phyloP scores from a whole-genome alignment of 35 echinoderm and acorn worm genomes.

The Hemicentrotus pulcherrimus region DNA sequence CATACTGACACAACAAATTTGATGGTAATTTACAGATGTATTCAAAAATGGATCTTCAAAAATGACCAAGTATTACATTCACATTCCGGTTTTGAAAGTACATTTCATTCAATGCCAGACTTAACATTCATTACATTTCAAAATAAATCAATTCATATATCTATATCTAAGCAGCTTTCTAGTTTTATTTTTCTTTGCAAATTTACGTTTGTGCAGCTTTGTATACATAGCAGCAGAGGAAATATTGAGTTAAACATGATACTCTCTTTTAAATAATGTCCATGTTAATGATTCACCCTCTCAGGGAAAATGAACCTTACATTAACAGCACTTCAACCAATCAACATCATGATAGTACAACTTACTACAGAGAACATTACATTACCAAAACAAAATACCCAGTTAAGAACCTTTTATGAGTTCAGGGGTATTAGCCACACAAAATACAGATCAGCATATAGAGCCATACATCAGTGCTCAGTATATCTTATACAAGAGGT shows the following conservation, averaged over 20 bases:
- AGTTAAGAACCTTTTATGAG: not conserved
- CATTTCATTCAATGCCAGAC: not conserved
- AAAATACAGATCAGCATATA: not conserved
- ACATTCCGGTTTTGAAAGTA: not conserved
- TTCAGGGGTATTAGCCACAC: not conserved
- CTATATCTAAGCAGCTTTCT: not conserved
- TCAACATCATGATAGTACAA: not conserved
- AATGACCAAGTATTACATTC: not conserved
- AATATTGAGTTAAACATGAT: not conserved
- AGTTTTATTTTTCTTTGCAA: not conserved
- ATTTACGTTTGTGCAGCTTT: not conserved
- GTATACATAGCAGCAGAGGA: not conserved
- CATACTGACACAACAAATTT: not conserved
- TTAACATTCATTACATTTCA: not conserved
- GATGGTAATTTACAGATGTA: slow-evolving; percentile 3
- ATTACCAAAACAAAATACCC: not conserved
- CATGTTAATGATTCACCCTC: not conserved
- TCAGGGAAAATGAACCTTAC: not conserved
- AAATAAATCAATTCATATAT: slow-evolving; percentile 13
- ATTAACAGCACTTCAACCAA: not conserved
- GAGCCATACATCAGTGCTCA: too few relatives aligned
- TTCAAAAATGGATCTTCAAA: not conserved
- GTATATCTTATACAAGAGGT: too few relatives aligned
- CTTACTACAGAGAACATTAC: not conserved
- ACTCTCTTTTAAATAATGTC: not conserved